A percentile compares a stretch with the other conserved stretches of the same genome.
These are phyloP conservation scores for Synergus gifuensis DNA, from an alignment of 2,888 invertebrate species.

Conservation along the genomic window DNA sequence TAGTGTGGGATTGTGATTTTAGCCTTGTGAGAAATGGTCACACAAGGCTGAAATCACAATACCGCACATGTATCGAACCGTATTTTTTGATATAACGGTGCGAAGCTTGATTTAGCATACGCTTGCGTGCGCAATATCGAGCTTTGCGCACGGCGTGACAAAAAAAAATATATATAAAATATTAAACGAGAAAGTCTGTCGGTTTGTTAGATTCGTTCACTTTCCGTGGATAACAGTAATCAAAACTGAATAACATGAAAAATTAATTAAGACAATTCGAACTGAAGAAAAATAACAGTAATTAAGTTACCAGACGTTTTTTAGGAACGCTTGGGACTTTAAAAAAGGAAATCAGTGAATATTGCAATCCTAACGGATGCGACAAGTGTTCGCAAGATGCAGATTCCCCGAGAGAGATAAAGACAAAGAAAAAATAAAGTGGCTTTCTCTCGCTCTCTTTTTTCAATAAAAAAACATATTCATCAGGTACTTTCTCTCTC, in stretches of 20 bases:
- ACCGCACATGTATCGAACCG: no score
- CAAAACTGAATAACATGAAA: conserved; percentile 22
- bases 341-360: conserved; percentile 36
- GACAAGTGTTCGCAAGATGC: conserved; percentile 34
- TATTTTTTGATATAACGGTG: no score
- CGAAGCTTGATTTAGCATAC: no score
- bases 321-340: conserved; percentile 27
- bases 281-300: conserved; percentile 35
- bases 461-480: conserved; percentile 24
- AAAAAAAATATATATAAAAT: no score
- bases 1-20: no score
- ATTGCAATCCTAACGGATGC: conserved; percentile 41
- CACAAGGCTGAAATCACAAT: no score
- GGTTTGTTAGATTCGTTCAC: no score
- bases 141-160: no score
- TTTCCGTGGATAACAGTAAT: conserved; percentile 14
- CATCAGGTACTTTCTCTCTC: conserved; percentile 32
- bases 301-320: conserved; percentile 41
- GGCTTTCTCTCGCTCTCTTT: conserved; percentile 33
- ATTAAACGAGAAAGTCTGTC: no score
- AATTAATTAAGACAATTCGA: neutral
- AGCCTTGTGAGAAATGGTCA: no score
- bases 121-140: no score
- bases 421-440: neutral
- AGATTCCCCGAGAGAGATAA: conserved; percentile 13